Evolutionary conservation across 2,888 invertebrate genomes (phyloP), one percentile per base, ranked within the genome.

Genomic region (Erpobdella octoculata): DNA sequence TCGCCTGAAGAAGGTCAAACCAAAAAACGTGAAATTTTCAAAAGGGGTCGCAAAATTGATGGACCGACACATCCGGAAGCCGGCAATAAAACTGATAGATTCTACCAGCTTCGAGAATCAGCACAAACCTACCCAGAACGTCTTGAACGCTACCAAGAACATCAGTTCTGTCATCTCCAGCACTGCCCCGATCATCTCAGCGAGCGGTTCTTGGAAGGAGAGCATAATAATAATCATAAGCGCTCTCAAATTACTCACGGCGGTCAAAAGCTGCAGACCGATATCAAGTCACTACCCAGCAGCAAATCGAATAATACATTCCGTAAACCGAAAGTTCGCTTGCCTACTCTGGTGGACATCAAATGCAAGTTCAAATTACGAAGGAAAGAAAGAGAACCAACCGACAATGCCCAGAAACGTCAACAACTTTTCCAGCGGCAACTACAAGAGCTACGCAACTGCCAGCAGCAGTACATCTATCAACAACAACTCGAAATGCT

Each of bases 401-500:
- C 28, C 15, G 53, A 53, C 21, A 53, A 28, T 15, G 53, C 53
- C 15, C 53, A 53, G 53, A 53, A 53, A 28, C 53, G 53, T 53
- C 53, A 53, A 28, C 21, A 28, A n/a, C 28, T 53, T 21, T 53
- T 53, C n/a, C 21, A 53, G 8, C 21, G 28, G 53, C 53, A 53
- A 53, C 53, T 53, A 28, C 9, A 53, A 53, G 53, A 53, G 28
- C 53, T 53, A 53, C 53, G 53, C 21, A 28, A 28, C 28, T 53
- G 28, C 15, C 53, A 53, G 28, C 53, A 25, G 9, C 53, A 53
- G 53, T 53, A 53, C 53, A 53, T 53, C 53, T 53, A 53, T 28
- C 53, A 53, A 28, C 53, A 53, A n/a, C 53, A 53, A 53, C 53
- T 53, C 21, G 53, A 53, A 53, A 53, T 53, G 53, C 21, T 28